phyloP scores from a whole-genome alignment of 2,113 vertebrate species.

The Diadophis punctatus region DNA sequence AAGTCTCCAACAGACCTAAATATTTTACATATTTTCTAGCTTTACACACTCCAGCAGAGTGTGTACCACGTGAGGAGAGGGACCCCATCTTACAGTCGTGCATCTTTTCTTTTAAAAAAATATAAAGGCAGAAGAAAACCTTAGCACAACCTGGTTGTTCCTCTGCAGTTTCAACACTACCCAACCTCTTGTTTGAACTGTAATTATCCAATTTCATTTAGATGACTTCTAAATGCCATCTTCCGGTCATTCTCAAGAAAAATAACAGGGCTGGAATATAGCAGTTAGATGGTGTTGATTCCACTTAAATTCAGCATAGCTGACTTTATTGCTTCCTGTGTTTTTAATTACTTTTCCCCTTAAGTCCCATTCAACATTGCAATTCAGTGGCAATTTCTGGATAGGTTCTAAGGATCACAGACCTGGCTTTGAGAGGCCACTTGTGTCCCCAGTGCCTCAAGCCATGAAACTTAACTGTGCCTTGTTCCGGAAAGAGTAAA shows the following conservation, averaged over 20 bases:
- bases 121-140: neutral
- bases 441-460: neutral
- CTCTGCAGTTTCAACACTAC: neutral
- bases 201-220: neutral
- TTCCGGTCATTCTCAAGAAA: neutral
- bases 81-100: neutral
- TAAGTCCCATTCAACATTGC: neutral
- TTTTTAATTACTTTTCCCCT: neutral
- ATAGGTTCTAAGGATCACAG: neutral
- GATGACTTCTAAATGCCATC: neutral
- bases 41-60: neutral
- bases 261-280: neutral
- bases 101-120: neutral
- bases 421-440: neutral
- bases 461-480: neutral
- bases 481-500: neutral
- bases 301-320: neutral
- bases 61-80: neutral
- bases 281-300: neutral
- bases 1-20: neutral
- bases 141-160: neutral
- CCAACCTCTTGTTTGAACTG: neutral
- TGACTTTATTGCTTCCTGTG: neutral
- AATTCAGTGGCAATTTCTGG: neutral
- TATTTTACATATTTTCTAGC: neutral